Conservation (phyloP, 2,797 vertebrate species). For the Aphelocoma californica region DNA sequence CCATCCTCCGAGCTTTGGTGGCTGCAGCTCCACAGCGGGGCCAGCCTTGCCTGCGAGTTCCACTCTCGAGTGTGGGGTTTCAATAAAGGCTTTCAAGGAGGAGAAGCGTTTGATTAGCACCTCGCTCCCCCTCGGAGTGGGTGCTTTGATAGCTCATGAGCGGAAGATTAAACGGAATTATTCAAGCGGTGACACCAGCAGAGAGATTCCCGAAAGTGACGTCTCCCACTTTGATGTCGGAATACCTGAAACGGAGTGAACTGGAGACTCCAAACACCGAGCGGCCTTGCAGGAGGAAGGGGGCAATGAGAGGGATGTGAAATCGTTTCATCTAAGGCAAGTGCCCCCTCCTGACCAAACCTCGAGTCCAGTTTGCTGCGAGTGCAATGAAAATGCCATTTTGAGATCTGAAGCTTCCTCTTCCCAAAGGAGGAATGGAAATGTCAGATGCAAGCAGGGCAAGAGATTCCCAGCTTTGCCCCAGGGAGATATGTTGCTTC, state of each 20-base stretch:
- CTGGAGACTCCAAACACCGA: background rate
- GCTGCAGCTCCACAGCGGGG: background rate
- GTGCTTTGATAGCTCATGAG: conserved; percentile 66
- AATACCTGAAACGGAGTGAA: conserved; percentile 41
- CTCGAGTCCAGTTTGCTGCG: background rate
- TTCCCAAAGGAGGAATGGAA: background rate
- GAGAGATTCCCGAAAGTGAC: conserved; percentile 57
- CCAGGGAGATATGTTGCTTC: conserved; percentile 16
- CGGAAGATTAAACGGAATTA: conserved; percentile 70
- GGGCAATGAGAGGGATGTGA: background rate
- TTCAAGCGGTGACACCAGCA: conserved; percentile 59
- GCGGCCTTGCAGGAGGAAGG: background rate
- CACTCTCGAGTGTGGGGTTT: background rate
- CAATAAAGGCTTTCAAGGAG: conserved; percentile 63
- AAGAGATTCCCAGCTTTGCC: background rate
- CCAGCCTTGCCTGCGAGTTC: background rate
- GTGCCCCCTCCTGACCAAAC: conserved; percentile 27
- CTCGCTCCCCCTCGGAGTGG: conserved; percentile 58
- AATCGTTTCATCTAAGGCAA: conserved; percentile 47
- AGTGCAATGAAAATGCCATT: background rate
- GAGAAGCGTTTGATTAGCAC: conserved; percentile 71
- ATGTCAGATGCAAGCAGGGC: background rate
- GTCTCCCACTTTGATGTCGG: conserved; percentile 61
- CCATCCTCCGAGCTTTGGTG: background rate
- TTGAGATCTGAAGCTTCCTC: background rate